phyloP scores from a whole-genome alignment of 2,113 vertebrate genomes.

The Thamnophis sirtalis region DNA sequence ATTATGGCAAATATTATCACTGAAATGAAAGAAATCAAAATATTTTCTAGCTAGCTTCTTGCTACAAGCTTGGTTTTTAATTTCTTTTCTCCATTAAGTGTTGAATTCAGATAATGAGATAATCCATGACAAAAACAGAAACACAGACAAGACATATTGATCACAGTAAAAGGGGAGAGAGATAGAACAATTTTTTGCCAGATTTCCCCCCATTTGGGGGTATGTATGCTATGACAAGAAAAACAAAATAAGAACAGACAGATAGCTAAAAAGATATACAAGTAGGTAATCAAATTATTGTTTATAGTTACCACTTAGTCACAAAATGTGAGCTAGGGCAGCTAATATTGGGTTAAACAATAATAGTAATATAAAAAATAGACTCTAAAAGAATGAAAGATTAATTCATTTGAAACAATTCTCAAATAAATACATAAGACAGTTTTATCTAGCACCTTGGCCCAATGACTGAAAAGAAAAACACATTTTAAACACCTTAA shows the following conservation, averaged over 20 bases:
- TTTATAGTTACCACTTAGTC: neutral
- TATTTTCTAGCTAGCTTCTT: neutral
- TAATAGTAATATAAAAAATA: neutral
- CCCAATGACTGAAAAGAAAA: neutral
- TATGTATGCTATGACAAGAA: neutral
- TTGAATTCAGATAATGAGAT: neutral
- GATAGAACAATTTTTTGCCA: neutral
- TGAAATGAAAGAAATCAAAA: neutral
- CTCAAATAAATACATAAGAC: neutral
- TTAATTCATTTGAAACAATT: neutral
- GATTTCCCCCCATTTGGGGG: neutral
- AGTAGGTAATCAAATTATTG: neutral
- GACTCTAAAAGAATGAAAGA: neutral
- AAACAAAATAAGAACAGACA: neutral
- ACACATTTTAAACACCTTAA: neutral
- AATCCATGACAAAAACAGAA: neutral
- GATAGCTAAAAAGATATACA: neutral
- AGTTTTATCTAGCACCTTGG: neutral
- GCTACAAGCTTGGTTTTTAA: neutral
- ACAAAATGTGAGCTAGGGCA: neutral
- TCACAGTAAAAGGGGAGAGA: neutral
- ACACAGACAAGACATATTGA: neutral
- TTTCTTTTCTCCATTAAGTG: no score
- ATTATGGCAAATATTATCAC: no score
- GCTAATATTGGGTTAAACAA: neutral